These are phyloP conservation scores for Eupithecia pulchellata DNA, from an alignment of 2,888 invertebrate genomes.

Conservation along the genomic window DNA sequence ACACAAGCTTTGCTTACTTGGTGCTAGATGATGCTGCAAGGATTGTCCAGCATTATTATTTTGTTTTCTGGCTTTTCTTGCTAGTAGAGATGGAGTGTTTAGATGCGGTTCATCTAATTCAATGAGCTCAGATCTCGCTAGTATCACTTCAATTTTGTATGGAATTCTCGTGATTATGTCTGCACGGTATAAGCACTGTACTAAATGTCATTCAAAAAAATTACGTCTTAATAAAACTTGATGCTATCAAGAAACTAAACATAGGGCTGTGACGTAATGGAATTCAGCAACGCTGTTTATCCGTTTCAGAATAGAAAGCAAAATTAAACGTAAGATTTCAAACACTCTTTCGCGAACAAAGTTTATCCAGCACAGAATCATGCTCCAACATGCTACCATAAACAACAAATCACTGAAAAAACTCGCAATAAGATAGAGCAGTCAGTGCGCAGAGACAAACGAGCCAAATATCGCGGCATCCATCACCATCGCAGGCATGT, in stretches of 20 bases:
- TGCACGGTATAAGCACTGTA: too few species aligned
- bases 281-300: neutral
- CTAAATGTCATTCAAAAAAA: neutral
- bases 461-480: conserved; percentile 54
- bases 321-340: neutral
- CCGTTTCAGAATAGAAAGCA: neutral
- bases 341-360: neutral
- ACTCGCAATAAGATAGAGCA: conserved; percentile 23
- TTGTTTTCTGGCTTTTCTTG: too few species aligned
- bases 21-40: too few species aligned
- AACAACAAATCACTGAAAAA: conserved; percentile 32
- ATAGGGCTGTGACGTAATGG: neutral
- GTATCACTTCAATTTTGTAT: neutral
- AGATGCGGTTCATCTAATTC: too few species aligned
- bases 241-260: neutral
- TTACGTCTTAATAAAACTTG: neutral
- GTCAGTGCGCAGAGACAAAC: conserved; percentile 38
- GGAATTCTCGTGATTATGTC: neutral
- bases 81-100: too few species aligned
- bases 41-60: too few species aligned
- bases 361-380: neutral
- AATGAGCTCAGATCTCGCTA: neutral
- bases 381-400: conserved; percentile 2
- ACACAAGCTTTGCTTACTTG: too few species aligned
- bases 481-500: conserved; percentile 70